These are phyloP conservation scores for Epizoanthus ramosus DNA, from an alignment of 92 coral and sea anemone genomes.

Conservation along the genomic window DNA sequence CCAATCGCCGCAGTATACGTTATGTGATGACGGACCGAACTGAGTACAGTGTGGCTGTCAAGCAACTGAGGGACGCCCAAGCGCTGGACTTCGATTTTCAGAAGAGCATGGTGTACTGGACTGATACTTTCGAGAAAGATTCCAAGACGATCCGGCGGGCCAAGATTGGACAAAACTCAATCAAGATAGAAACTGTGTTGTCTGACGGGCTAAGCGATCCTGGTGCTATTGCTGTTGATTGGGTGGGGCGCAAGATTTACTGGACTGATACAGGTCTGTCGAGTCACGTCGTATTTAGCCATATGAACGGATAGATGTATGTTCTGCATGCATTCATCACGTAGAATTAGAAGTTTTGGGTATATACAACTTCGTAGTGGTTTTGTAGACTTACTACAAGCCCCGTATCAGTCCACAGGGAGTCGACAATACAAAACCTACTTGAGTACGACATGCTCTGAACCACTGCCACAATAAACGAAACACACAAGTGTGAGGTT, in stretches of 20 bases:
- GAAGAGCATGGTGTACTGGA: slow-evolving; percentile 86
- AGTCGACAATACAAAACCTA: no score
- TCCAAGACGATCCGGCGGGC: slow-evolving; percentile 69
- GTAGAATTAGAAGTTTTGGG: no score
- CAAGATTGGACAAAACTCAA: slow-evolving; percentile 47
- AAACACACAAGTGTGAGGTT: no score
- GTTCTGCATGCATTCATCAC: no score
- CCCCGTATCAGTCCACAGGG: no score
- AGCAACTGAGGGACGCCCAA: slow-evolving; percentile 63
- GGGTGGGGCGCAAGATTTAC: slow-evolving; percentile 93
- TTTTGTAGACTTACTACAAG: no score
- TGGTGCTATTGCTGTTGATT: slow-evolving; percentile 88
- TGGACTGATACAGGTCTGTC: slow-evolving; percentile 81
- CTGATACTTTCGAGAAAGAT: slow-evolving; percentile 50
- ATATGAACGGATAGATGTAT: no score
- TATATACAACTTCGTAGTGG: no score
- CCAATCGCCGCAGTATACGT: slow-evolving; percentile 82
- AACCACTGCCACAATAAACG: no score
- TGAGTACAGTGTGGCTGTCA: slow-evolving; percentile 62
- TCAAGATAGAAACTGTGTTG: slow-evolving; percentile 61
- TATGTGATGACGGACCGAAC: slow-evolving; percentile 79
- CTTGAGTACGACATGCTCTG: no score
- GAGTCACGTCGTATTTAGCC: neutral
- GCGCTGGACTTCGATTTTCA: slow-evolving; percentile 82
- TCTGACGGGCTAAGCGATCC: slow-evolving; percentile 55